Base-by-base conservation (phyloP, 2,888 invertebrate species). In the Dryococelus australis region DNA sequence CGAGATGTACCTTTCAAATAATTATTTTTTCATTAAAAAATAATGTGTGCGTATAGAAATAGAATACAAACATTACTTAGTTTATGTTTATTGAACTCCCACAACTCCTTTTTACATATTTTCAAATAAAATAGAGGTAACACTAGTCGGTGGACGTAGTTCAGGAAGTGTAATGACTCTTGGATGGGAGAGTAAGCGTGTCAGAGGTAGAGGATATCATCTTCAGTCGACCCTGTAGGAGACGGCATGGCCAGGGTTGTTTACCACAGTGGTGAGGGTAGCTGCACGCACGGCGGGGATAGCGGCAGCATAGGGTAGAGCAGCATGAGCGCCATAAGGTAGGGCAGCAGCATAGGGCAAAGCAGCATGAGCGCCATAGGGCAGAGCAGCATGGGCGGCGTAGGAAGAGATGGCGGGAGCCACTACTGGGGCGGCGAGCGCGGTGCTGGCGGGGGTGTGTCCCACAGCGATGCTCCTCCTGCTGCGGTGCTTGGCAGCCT, bases 221-320 rank as follows among this genome's bases (percentile, higher is more conserved):
- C 10, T 87, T 90, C 91, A 92, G 91, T 92, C 92, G 89, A 92
- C 91, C 86, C 92, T 90, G 92, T 92, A 92, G 86, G 92, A 91
- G 88, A 92, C 91, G 87, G 92, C 92, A 90, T 92, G 92, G 88
- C 92, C 92, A 86, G 93, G 92, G 90, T 90, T 92, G 91, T 92
- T 92, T 90, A 92, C 91, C 85, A 92, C 90, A 87, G 91, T 91
- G 90, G 92, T 92, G 87, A 92, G 90, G 86, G 91, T 91, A 87
- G 91, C 92, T 84, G 90, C 90, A 65, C 91, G 90, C 88, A 90
- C 88, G 28, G 90, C 89, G 86, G 65, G 87, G 43, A 47, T 65
- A 26, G 85, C 85, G 4, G 81, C 24, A 81, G 88, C 87, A 27
- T 84, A 79, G 78, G 86, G 87, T 26, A 86, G 86, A 53, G 43